Conservation (phyloP, 2,113 vertebrate species). For the Rhineura floridana region DNA sequence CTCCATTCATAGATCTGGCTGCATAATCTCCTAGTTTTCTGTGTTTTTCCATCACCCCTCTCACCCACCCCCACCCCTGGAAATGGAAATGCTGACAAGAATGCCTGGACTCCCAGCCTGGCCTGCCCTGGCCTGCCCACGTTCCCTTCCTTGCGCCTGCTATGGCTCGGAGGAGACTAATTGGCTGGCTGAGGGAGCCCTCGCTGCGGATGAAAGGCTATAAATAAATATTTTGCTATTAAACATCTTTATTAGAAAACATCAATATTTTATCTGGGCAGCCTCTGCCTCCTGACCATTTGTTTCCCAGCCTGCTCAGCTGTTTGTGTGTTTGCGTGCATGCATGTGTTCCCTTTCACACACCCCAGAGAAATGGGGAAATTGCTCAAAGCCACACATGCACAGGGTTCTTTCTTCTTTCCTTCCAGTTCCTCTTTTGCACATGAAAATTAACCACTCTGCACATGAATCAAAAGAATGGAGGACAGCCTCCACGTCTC, state of each 20-base stretch:
- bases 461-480: neutral
- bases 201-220: constrained; percentile 11
- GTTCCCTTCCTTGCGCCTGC: accelerated
- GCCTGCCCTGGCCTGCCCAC: accelerated
- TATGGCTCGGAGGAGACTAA: accelerated
- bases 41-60: neutral
- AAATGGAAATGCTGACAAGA: neutral
- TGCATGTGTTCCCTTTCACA: neutral
- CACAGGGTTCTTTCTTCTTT: neutral
- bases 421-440: neutral
- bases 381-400: neutral
- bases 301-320: neutral
- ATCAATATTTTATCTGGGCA: neutral
- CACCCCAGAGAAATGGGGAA: accelerated
- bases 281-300: neutral
- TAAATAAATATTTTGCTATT: neutral
- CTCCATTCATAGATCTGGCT: neutral
- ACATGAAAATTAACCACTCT: accelerated
- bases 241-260: constrained; percentile 29
- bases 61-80: too few relatives aligned
- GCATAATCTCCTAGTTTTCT: neutral
- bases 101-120: too few relatives aligned
- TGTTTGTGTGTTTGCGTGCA: neutral
- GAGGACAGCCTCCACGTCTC: too few relatives aligned
- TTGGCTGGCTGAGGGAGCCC: neutral